Evolutionary conservation across 2,888 invertebrate genomes (phyloP).

Genomic region (Nymphalis urticae): DNA sequence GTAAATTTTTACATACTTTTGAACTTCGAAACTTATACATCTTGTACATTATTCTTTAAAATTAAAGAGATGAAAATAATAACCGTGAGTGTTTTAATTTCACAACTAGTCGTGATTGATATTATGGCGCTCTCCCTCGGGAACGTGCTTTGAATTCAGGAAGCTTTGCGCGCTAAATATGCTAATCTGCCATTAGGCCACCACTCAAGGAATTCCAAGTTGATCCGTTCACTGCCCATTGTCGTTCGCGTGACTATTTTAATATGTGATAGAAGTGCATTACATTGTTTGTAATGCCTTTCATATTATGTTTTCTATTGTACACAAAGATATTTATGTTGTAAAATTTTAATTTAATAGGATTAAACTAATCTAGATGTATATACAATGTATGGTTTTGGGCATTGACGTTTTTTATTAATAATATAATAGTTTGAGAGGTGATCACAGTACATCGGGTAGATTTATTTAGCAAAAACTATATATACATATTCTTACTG

Average conservation of each 20-base stretch:
- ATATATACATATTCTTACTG: no score
- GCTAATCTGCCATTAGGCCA: conserved; percentile 28
- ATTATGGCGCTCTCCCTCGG: conserved; percentile 18
- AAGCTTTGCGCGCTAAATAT: conserved; percentile 33
- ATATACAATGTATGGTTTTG: no score
- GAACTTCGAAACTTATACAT: no score
- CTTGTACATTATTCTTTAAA: neutral
- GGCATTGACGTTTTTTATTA: no score
- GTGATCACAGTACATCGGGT: no score
- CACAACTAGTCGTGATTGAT: neutral
- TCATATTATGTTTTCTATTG: conserved; percentile 11
- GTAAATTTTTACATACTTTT: no score
- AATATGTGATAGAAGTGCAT: conserved; percentile 17
- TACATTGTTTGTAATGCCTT: conserved; percentile 13
- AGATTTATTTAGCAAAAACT: no score
- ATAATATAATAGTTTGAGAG: no score
- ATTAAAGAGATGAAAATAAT: neutral
- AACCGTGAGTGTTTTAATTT: neutral
- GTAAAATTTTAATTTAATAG: neutral
- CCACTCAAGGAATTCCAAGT: conserved; percentile 29
- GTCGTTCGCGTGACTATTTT: conserved; percentile 27
- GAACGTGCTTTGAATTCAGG: conserved; percentile 33
- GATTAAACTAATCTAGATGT: no score
- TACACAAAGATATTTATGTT: neutral
- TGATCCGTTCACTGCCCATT: conserved; percentile 21